Percentiles rank a stretch among this genome's conserved stretches.
These are phyloP conservation scores for Anarrhichthys ocellatus DNA, from an alignment of 2,113 vertebrate species.

Conservation along the genomic window DNA sequence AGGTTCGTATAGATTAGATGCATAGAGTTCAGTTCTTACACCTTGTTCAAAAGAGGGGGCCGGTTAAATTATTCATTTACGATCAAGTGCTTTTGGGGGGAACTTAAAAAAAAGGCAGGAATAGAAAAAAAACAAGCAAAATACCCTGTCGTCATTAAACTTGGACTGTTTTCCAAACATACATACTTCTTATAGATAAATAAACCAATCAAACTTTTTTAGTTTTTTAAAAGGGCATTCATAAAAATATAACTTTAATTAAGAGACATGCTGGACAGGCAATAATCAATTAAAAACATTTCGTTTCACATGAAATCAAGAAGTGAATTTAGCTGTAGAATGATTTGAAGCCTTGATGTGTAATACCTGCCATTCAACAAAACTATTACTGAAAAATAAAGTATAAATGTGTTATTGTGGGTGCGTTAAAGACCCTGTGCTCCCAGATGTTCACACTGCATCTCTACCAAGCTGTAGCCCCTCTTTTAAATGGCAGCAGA, in stretches of 20 bases:
- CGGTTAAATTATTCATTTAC: conserved; percentile 9
- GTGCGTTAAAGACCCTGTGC: conserved; percentile 54
- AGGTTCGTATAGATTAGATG: conserved; percentile 73
- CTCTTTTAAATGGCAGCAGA: conserved; percentile 65
- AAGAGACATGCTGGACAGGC: conserved; percentile 38
- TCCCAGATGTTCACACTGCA: conserved; percentile 29
- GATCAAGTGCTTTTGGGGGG: conserved; percentile 31
- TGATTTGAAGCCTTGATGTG: conserved; percentile 14
- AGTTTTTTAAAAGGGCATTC: conserved; percentile 33
- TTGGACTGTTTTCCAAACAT: conserved; percentile 7
- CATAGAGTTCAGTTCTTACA: conserved; percentile 80
- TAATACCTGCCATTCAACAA: neutral
- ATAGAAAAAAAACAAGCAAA: conserved; percentile 15
- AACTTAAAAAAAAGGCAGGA: conserved; percentile 5
- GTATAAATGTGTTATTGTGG: conserved; percentile 20
- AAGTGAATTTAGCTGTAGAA: neutral
- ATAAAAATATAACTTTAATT: conserved; percentile 40
- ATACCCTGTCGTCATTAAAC: conserved; percentile 31
- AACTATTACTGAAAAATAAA: conserved; percentile 3
- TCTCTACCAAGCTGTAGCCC: conserved; percentile 25
- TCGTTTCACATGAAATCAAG: conserved; percentile 16
- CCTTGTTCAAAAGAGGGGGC: conserved; percentile 50
- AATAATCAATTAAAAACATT: conserved; percentile 27
- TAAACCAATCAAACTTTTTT: conserved; percentile 1
- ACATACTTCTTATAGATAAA: conserved; percentile 19